phyloP scores from a whole-genome alignment of 1,140 invertebrate genomes.

The Camponotus vicinus region DNA sequence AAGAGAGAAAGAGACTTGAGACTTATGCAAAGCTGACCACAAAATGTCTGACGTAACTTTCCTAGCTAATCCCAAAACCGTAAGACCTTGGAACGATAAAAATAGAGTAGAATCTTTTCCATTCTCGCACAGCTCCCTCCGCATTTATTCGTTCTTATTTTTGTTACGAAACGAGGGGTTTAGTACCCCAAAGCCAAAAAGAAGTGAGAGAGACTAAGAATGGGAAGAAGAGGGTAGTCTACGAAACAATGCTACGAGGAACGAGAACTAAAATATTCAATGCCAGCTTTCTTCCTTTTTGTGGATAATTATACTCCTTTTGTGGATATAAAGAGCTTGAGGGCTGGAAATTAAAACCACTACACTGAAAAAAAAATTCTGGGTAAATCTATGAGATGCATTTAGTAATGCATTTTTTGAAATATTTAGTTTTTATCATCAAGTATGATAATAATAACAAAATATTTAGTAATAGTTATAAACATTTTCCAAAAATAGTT shows the following conservation, averaged over 20 bases:
- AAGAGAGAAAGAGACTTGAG: conserved; percentile 41
- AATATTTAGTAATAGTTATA: too few species aligned
- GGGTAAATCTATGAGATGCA: too few species aligned
- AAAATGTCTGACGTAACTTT: conserved; percentile 81
- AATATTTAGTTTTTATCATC: too few species aligned
- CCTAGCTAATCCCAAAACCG: conserved; percentile 76
- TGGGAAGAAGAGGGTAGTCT: conserved; percentile 38
- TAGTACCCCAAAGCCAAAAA: conserved; percentile 21
- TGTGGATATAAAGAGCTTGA: conserved; percentile 73
- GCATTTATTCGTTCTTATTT: conserved; percentile 66
- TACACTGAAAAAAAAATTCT: too few species aligned
- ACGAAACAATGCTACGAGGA: conserved; percentile 5
- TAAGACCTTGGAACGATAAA: conserved; percentile 67
- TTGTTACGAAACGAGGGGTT: conserved; percentile 36
- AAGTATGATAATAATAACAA: too few species aligned
- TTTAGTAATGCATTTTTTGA: too few species aligned
- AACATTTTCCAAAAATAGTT: too few species aligned
- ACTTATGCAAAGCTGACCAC: conserved; percentile 81
- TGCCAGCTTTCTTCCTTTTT: conserved; percentile 67
- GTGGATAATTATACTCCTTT: conserved; percentile 79
- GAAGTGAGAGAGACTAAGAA: not conserved
- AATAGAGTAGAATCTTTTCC: conserved; percentile 33
- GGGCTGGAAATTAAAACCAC: conserved; percentile 75
- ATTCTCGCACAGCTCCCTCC: conserved; percentile 17
- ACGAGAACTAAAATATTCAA: conserved; percentile 79